Evolutionary conservation across 1,140 invertebrate species (phyloP), one percentile per base, ranked within the genome.

Genomic region (Caenorhabditis elegans): DNA sequence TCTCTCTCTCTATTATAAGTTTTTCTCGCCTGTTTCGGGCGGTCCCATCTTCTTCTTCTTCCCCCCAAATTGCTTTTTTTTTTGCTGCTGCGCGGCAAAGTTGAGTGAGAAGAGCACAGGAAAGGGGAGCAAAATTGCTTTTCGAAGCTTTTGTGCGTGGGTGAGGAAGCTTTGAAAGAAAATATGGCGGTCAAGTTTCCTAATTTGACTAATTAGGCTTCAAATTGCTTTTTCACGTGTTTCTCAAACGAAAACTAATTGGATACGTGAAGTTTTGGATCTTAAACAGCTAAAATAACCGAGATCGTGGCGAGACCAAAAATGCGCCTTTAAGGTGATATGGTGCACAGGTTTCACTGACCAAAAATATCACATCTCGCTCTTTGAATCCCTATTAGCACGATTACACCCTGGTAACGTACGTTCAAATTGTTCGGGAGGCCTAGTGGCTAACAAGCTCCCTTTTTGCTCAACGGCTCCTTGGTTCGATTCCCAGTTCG

Each of bases 1-100:
- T 19, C 51, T 60, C 53, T 34, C 28, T 34, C 53, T 60, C 6
- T 34, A 31, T 60, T n/a, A 8, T 5, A 43, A 5, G 17, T 60
- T 60, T 34, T 34, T 60, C 53, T 31, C 53, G 53, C 53, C 53
- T 22, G 5, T 70, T 70, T 70, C 24, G 28, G 55, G 28, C 19
- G 55, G 55, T 60, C 55, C 55, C 55, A 26, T 53, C 51, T 22
- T 15, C n/a, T 26, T 28, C 22, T 53, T 70, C 60, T 8, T 19
- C 34, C 39, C 60, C 34, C 34, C 36, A 70, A 70, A 70, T 70
- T 70, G 60, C 34, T 70, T 70, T 70, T 70, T 70, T 70, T 36
- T 65, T 65, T 28, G 11, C 28, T 19, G 11, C 26, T 17, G 34
- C 13, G n/a, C 5, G 28, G 55, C 6, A 26, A 22, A 70, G 60